Evolutionary conservation across 2,113 vertebrate genomes (phyloP).

Genomic region (Cyphomyrus plagiostoma): DNA sequence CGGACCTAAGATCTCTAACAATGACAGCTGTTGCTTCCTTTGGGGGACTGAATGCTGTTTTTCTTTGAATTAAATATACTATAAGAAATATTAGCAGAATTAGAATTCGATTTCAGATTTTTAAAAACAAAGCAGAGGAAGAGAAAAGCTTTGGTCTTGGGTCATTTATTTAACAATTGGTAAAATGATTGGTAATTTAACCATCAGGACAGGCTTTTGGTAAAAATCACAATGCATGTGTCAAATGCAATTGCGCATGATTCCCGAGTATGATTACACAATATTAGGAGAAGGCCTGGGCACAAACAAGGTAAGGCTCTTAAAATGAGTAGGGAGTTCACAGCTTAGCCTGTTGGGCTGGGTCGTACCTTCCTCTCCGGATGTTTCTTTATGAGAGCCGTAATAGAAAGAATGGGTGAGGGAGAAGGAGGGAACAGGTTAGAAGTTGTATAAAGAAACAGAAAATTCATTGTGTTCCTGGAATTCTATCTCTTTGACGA

Average conservation of each 20-base stretch:
- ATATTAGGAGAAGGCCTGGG: background rate
- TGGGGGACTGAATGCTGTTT: background rate
- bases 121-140: background rate
- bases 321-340: constrained; percentile 37
- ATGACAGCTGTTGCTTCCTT: background rate
- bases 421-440: constrained; percentile 27
- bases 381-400: constrained; percentile 76
- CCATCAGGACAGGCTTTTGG: background rate
- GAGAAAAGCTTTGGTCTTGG: background rate
- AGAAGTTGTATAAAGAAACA: background rate
- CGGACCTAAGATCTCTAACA: background rate
- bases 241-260: background rate
- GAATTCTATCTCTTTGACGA: background rate
- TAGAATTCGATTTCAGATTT: background rate
- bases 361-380: constrained; percentile 90
- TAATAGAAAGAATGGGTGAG: background rate
- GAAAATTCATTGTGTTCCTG: background rate
- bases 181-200: too few relatives aligned
- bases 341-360: constrained; percentile 65
- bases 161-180: too few relatives aligned
- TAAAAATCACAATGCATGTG: background rate
- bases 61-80: background rate
- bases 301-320: background rate
- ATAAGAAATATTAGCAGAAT: background rate
- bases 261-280: background rate